These are phyloP conservation scores for Mamestra configurata DNA, from an alignment of 1,140 invertebrate species.

Conservation along the genomic window DNA sequence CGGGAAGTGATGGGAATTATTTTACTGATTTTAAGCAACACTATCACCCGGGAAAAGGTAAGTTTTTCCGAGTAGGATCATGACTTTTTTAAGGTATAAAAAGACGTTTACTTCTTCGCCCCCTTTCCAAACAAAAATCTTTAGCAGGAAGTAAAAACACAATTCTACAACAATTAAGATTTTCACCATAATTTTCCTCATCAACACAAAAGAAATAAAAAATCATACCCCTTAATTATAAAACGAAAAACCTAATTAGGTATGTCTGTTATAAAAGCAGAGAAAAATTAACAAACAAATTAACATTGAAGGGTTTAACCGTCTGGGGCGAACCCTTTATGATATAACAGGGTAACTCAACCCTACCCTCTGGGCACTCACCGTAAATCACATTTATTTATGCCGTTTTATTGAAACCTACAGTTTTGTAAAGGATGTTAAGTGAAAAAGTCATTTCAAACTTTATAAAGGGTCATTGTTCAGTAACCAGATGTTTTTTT, in stretches of 20 bases:
- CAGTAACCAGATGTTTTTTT: too few species aligned
- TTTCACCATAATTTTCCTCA: conserved; percentile 29
- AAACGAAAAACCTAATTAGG: conserved; percentile 64
- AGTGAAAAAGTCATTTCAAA: not conserved
- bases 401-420: conserved; percentile 45
- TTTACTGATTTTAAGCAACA: too few species aligned
- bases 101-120: too few species aligned
- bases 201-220: conserved; percentile 41
- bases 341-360: conserved; percentile 68
- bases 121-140: not conserved
- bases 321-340: conserved; percentile 72
- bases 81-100: too few species aligned
- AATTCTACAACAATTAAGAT: not conserved
- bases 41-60: too few species aligned
- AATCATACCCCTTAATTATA: conserved; percentile 57
- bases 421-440: conserved; percentile 9
- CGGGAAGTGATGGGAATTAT: too few species aligned
- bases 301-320: conserved; percentile 80
- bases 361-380: conserved; percentile 58
- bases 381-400: conserved; percentile 57
- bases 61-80: too few species aligned
- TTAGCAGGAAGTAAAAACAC: not conserved
- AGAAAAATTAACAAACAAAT: conserved; percentile 83
- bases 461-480: too few species aligned
- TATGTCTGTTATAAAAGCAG: conserved; percentile 56